Percentiles rank a stretch among this genome's conserved stretches.
These are phyloP conservation scores for Pterocles orientalis DNA, from an alignment of 2,113 vertebrate species.

Conservation along the genomic window DNA sequence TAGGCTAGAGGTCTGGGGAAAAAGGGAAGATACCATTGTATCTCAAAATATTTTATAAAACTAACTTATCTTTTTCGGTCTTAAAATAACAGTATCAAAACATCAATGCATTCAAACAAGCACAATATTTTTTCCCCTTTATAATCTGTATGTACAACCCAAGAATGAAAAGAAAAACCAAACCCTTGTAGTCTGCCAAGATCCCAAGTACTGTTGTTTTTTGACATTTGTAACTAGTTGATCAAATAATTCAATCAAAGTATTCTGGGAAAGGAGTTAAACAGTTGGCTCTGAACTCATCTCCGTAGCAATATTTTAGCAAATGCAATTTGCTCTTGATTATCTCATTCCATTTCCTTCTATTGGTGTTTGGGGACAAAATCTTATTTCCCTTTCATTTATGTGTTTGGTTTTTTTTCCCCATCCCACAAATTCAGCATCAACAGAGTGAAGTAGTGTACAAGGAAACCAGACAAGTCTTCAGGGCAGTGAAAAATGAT, in stretches of 20 bases:
- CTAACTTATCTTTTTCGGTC: background rate
- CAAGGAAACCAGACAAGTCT: background rate
- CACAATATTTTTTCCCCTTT: background rate
- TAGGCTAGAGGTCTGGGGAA: background rate
- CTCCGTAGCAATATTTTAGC: background rate
- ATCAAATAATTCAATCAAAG: conserved; percentile 15
- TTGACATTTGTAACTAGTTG: background rate
- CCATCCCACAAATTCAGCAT: background rate
- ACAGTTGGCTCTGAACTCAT: conserved; percentile 12
- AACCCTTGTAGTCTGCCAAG: background rate
- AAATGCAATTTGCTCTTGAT: conserved; percentile 27
- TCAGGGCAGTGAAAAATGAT: background rate
- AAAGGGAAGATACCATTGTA: background rate
- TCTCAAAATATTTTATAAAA: background rate
- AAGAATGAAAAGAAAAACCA: background rate
- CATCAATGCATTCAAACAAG: background rate
- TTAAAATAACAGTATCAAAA: background rate
- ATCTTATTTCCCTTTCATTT: conserved; percentile 16
- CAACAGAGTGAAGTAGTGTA: background rate
- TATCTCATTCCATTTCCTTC: conserved; percentile 28
- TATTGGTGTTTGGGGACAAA: background rate
- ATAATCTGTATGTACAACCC: background rate
- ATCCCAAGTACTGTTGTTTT: background rate
- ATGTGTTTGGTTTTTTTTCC: background rate
- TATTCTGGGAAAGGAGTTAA: conserved; percentile 13